These are phyloP conservation scores for Euspilapteryx auroguttella DNA, from an alignment of 2,888 invertebrate genomes.

Conservation along the genomic window DNA sequence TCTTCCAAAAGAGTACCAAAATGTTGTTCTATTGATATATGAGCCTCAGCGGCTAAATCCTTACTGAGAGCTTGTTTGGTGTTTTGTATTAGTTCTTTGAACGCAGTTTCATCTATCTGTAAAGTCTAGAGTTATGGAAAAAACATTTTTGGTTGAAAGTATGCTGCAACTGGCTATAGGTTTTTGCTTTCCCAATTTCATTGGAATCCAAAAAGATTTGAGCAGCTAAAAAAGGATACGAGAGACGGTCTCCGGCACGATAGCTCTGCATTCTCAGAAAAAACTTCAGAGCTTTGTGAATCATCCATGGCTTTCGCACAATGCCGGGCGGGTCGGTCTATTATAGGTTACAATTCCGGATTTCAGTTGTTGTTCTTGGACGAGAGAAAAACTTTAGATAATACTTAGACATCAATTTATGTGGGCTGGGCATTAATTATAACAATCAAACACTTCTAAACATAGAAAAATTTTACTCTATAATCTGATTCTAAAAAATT, in stretches of 20 bases:
- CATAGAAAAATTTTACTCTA: too few species aligned
- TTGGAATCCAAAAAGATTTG: too few species aligned
- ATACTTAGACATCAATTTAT: too few species aligned
- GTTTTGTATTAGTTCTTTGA: conserved; percentile 18
- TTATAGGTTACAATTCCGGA: too few species aligned
- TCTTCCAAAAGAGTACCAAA: conserved; percentile 22
- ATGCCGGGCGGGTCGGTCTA: too few species aligned
- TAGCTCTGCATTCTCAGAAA: conserved; percentile 17
- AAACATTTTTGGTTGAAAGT: conserved; percentile 14
- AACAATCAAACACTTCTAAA: too few species aligned
- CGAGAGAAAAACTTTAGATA: too few species aligned
- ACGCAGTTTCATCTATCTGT: conserved; percentile 18
- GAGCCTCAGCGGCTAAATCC: conserved; percentile 11
- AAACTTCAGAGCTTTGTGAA: conserved; percentile 28
- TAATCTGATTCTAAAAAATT: too few species aligned
- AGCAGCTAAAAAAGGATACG: conserved; percentile 4
- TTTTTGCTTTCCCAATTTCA: too few species aligned
- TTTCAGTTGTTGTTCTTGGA: too few species aligned
- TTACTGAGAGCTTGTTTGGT: conserved; percentile 17
- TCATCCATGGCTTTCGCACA: conserved; percentile 20
- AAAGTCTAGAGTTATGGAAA: conserved; percentile 9
- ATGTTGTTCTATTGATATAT: conserved; percentile 13
- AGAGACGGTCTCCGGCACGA: too few species aligned
- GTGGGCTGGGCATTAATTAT: too few species aligned
- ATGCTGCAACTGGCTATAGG: conserved; percentile 23